Evolutionary conservation across 2,113 vertebrate genomes (phyloP).

Genomic region (Dissostichus mawsoni): DNA sequence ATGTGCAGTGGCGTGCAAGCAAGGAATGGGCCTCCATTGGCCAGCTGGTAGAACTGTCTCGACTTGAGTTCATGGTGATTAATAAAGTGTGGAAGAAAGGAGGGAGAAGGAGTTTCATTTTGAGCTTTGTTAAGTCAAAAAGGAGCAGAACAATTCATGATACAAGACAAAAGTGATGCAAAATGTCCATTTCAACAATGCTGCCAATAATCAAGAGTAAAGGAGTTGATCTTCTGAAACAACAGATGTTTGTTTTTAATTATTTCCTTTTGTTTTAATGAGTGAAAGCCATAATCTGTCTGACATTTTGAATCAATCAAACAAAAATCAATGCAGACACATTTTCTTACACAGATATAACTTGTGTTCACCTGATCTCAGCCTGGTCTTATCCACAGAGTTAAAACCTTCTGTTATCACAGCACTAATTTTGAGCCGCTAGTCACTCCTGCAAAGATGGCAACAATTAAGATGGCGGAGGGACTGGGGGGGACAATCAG

Average conservation of each 20-base stretch:
- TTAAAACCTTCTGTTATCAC: neutral
- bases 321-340: neutral
- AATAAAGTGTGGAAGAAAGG: constrained; percentile 35
- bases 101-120: constrained; percentile 24
- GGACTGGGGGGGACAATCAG: constrained; percentile 31
- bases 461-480: constrained; percentile 73
- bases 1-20: constrained; percentile 65
- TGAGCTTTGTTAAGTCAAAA: constrained; percentile 17
- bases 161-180: neutral
- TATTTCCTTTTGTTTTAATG: neutral
- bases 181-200: constrained; percentile 3
- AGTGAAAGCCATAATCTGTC: neutral
- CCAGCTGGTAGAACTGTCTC: constrained; percentile 67
- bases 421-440: constrained; percentile 5
- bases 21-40: constrained; percentile 50
- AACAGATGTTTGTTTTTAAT: constrained; percentile 12
- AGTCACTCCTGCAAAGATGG: constrained; percentile 50
- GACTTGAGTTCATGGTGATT: constrained; percentile 47
- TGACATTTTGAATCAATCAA: neutral
- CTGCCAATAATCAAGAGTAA: constrained; percentile 12
- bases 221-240: constrained; percentile 4
- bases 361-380: neutral
- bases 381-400: neutral
- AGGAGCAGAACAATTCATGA: constrained; percentile 12
- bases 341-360: neutral